Evolutionary conservation across 2,113 vertebrate genomes (phyloP).

Genomic region (Eptesicus fuscus): DNA sequence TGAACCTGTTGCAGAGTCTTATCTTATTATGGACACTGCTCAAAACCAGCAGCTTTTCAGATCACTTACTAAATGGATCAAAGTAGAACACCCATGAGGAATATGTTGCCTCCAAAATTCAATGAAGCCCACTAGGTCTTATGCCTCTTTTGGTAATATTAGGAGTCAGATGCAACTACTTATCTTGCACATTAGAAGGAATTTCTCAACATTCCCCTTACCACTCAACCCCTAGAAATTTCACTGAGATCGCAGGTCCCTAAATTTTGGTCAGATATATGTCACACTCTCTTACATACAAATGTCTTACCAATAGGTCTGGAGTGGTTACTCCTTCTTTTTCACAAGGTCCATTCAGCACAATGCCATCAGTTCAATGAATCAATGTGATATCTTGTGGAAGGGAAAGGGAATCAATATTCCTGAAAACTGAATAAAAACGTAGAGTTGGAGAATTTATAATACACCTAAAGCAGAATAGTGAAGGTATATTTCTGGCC

Average conservation of each 20-base stretch:
- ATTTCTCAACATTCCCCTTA: background rate
- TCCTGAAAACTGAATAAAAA: background rate
- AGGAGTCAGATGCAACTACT: background rate
- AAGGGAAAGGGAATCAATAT: background rate
- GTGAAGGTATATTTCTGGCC: background rate
- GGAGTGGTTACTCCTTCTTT: background rate
- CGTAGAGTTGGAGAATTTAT: background rate
- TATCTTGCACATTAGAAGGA: background rate
- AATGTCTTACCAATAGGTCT: background rate
- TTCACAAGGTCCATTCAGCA: background rate
- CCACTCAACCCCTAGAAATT: background rate
- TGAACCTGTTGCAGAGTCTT: background rate
- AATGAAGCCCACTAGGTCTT: background rate
- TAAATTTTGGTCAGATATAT: background rate
- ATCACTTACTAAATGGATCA: background rate
- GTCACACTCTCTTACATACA: background rate
- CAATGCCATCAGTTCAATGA: background rate
- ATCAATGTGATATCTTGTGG: background rate
- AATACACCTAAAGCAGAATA: background rate
- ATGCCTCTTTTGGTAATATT: background rate
- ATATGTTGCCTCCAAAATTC: background rate
- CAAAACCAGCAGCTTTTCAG: background rate
- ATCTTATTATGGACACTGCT: background rate
- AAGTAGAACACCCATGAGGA: background rate
- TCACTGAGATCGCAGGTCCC: background rate